phyloP scores from a whole-genome alignment of 1,140 invertebrate species.

The Heliconius eleuchia region DNA sequence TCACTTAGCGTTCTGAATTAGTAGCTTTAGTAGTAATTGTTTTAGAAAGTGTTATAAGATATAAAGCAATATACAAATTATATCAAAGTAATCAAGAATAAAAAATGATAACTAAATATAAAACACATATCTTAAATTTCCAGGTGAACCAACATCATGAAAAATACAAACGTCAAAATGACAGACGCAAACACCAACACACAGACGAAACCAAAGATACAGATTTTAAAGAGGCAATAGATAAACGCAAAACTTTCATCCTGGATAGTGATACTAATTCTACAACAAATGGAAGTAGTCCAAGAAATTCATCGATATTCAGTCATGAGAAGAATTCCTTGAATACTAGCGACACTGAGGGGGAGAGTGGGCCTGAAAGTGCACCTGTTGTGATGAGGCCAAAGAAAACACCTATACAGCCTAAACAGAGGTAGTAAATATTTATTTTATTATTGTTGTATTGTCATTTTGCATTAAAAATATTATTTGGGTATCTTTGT shows the following conservation, averaged over 20 bases:
- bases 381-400: constrained; percentile 67
- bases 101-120: no score
- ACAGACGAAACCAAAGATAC: constrained; percentile 67
- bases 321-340: constrained; percentile 71
- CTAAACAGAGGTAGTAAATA: constrained; percentile 62
- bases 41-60: no score
- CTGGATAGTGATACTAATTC: constrained; percentile 78
- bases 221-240: constrained; percentile 61
- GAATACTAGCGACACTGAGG: constrained; percentile 69
- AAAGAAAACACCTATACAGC: constrained; percentile 49
- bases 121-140: neutral
- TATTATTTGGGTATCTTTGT: no score
- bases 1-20: no score
- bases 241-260: constrained; percentile 71
- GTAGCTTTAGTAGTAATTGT: no score
- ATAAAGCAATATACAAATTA: no score
- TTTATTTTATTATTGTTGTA: no score
- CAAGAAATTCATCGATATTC: constrained; percentile 74
- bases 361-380: constrained; percentile 71
- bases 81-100: no score
- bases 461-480: no score
- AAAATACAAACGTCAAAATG: constrained; percentile 56
- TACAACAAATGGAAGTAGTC: constrained; percentile 75
- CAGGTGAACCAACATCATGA: constrained; percentile 63
- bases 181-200: constrained; percentile 66